Base-by-base conservation (phyloP, 92 coral and sea anemone species). In the Bergia puertoricense region DNA sequence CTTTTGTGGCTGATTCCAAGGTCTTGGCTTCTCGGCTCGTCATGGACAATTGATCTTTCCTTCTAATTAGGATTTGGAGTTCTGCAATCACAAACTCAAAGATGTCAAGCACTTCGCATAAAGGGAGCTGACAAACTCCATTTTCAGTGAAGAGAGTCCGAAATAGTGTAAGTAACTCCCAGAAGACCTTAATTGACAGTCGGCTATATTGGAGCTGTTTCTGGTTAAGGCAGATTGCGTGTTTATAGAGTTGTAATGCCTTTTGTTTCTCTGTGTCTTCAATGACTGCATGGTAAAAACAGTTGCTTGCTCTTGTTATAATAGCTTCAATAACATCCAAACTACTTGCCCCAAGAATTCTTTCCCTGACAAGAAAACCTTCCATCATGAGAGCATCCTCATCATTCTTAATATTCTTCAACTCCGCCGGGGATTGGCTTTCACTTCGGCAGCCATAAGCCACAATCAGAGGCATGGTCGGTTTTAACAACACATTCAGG, bases 331-430 rank as follows among this genome's bases (percentile, higher is more conserved):
- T 62, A 43, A 81, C 85, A 39, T 81, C 85, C 15, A 81, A 81
- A 38, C 85, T 59, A 13, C 16, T 62, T 36, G 88, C 89, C 22
- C 91, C 93, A 41, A 91, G 91, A 43, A 91, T 75, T 54, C 93
- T 88, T 30, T 91, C 93, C 18, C 93, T 84, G 80, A 88, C 85
- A 74, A 91, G 73, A 10, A 91, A 88, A 13, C 93, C 93, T 59
- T 91, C 93, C 65, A 77, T 91, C 65, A 54, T 65, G 79, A 91
- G 85, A 23, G 88, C 81, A 71, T 91, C 90, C 22, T 51, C 86
- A 15, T 88, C 43, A 5, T 82, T 59, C 69, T 78, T 82, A 50
- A 91, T 38, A 15, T 77, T 90, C 65, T 88, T 77, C 51, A 91
- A 75, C 74, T 91, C 91, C 51, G 88, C 81, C 13, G 85, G 69